These are phyloP conservation scores for Schlechtendalia chinensis DNA, from an alignment of 1,140 invertebrate species.

Conservation along the genomic window DNA sequence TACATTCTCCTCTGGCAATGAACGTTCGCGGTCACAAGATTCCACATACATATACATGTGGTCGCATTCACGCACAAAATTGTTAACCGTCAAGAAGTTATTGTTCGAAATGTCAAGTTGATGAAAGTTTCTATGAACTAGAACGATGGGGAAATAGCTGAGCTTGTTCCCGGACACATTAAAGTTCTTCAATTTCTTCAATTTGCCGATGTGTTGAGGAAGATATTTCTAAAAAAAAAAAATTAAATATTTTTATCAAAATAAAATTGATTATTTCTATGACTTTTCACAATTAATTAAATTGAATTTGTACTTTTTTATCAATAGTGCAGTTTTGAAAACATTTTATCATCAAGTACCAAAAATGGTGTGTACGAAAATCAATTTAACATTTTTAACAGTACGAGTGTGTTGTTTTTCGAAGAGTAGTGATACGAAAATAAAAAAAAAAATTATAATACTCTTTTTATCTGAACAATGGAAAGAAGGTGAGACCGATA, in stretches of 20 bases:
- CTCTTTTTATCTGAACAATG: background rate
- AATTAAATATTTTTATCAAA: background rate
- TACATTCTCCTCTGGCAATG: background rate
- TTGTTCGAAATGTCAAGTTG: background rate
- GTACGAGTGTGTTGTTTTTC: background rate
- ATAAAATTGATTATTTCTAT: background rate
- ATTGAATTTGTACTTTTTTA: too few relatives aligned
- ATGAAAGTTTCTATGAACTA: background rate
- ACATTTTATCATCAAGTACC: background rate
- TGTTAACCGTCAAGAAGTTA: background rate
- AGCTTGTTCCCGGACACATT: background rate
- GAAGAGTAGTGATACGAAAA: background rate
- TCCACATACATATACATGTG: background rate
- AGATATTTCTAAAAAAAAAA: constrained; percentile 10
- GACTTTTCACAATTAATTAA: too few relatives aligned
- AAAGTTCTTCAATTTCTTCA: background rate
- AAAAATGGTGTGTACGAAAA: background rate
- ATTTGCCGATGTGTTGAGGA: background rate
- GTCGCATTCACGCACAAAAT: background rate
- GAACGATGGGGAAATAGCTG: background rate
- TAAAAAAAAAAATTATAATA: background rate
- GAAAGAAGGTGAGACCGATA: background rate
- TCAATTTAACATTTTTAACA: background rate
- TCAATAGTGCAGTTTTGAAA: background rate
- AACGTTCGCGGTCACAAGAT: background rate